These are phyloP conservation scores for Sinhomidia bicolor DNA, from an alignment of 2,888 invertebrate species.

Conservation along the genomic window DNA sequence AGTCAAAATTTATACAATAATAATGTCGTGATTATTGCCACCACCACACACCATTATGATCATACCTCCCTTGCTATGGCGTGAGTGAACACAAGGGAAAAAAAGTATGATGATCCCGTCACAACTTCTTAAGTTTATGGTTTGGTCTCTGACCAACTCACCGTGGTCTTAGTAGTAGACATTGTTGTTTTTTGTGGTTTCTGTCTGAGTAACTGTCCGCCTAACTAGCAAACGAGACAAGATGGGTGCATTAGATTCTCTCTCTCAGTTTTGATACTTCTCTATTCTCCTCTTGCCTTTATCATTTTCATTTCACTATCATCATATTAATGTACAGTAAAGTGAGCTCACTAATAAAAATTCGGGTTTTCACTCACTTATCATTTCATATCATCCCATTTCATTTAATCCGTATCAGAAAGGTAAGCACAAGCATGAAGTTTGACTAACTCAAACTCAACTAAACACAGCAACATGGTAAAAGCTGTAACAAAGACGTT, in stretches of 20 bases:
- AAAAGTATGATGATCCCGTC: neutral
- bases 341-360: constrained; percentile 68
- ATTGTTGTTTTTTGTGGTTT: neutral
- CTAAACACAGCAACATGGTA: too few relatives aligned
- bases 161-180: neutral
- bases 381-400: constrained; percentile 56
- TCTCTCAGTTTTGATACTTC: neutral
- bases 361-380: constrained; percentile 69
- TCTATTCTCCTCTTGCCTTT: constrained; percentile 5
- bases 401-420: constrained; percentile 71
- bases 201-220: constrained; percentile 4
- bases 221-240: neutral
- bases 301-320: neutral
- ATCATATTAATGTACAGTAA: constrained; percentile 47
- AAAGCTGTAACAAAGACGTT: constrained; percentile 15
- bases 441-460: too few relatives aligned
- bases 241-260: too few relatives aligned
- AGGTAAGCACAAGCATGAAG: constrained; percentile 31
- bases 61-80: neutral
- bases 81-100: neutral
- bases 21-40: constrained; percentile 1
- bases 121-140: neutral
- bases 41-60: neutral
- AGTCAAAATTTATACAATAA: constrained; percentile 17
- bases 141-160: neutral